Conservation (phyloP, 1,140 invertebrate genomes). For the Micrasema minimum region DNA sequence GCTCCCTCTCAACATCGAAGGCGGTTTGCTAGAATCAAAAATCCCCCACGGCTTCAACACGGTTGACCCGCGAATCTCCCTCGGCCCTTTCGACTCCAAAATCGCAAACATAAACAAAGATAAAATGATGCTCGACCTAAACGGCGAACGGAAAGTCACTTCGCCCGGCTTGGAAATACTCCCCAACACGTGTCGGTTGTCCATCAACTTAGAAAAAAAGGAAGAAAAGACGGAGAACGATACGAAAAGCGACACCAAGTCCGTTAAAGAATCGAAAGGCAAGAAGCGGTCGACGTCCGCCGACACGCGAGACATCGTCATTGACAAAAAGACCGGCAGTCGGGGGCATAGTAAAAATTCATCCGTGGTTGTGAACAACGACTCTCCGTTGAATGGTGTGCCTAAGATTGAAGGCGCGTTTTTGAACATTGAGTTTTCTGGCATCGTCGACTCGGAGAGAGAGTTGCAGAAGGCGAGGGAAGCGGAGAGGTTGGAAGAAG, state of each 20-base stretch:
- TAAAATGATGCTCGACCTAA: conserved; percentile 46
- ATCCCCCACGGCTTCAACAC: conserved; percentile 34
- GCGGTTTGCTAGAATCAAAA: conserved; percentile 32
- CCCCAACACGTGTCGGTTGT: conserved; percentile 46
- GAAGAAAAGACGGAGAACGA: conserved; percentile 29
- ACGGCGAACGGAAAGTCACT: conserved; percentile 39
- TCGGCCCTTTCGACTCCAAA: conserved; percentile 34
- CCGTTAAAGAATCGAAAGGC: conserved; percentile 42
- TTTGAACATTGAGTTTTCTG: conserved; percentile 66
- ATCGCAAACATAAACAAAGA: conserved; percentile 38
- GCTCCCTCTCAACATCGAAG: conserved; percentile 5
- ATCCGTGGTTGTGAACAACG: conserved; percentile 48
- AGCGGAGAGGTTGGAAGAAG: conserved; percentile 54
- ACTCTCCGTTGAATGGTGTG: conserved; percentile 59
- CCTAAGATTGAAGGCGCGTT: conserved; percentile 66
- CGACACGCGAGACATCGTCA: conserved; percentile 48
- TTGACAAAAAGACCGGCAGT: conserved; percentile 50
- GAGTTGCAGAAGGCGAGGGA: conserved; percentile 52
- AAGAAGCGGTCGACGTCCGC: conserved; percentile 52
- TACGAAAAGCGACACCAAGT: conserved; percentile 38
- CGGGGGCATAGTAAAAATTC: conserved; percentile 52
- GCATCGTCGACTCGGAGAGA: conserved; percentile 66
- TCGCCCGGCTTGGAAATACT: conserved; percentile 46
- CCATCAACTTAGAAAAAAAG: conserved; percentile 50
- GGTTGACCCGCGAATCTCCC: conserved; percentile 37